Evolutionary conservation across 2,113 vertebrate species (phyloP), one percentile per base, ranked within the genome.

Genomic region (Oriolus oriolus): DNA sequence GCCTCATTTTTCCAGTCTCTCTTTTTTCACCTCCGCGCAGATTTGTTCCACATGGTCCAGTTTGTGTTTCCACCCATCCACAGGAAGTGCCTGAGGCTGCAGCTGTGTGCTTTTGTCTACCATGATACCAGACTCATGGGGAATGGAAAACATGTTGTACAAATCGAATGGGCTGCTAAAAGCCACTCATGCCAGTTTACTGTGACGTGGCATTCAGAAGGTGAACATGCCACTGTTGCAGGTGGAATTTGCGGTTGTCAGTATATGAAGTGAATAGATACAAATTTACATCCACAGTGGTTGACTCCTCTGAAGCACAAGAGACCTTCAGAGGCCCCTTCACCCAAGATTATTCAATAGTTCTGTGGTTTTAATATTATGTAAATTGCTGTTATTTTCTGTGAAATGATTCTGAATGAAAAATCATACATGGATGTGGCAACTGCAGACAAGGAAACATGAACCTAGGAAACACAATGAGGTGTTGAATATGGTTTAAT

Each of bases 101-200:
- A 77, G 27, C 50, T 41, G 8, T 26, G 4, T n/a, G 7, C 17
- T 80, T 10, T 57, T 53, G 19, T 20, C 53, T 84, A 31, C 31
- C 12, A 16, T 35, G 13, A 26, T 10, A 8, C 66, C 60, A 78
- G 31, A 50, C 3, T 31, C 15, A 27, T 7, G 15, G 44, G 4
- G 23, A 74, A 35, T 23, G 9, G 11, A 61, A 82, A 70, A 56
- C 13, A n/a, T 0, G 0, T 45, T 5, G 50, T 59, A 14, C 16
- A 82, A 41, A 66, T 14, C 13, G 2, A 82, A 66, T n/a, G 19
- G 37, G 28, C 19, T 39, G 19, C 12, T 63, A 66, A 59, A 84
- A 84, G 10, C 3, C 15, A 19, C 10, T 56, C 15, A 16, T 20
- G 17, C 1, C n/a, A 65, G 3, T 74, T 78, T 70, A 31, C 11